Conservation (phyloP, 2,113 vertebrate species). For the Paraplagusia blochii region DNA sequence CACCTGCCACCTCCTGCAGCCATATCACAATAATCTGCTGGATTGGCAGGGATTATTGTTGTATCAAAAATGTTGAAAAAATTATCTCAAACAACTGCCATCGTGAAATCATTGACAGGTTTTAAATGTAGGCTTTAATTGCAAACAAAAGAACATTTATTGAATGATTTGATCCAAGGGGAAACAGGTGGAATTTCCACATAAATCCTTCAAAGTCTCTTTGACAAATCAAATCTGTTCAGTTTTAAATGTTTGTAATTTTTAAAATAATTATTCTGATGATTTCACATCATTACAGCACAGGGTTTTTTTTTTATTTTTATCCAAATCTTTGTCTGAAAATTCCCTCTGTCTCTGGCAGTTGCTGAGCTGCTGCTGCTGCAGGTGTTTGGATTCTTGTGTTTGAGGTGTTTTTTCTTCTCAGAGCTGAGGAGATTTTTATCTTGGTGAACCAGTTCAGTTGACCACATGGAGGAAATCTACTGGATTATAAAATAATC, state of each 20-base stretch:
- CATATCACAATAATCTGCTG: slow-evolving; percentile 10
- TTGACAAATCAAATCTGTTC: slow-evolving; percentile 4
- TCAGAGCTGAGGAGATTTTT: slow-evolving; percentile 26
- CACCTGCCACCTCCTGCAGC: background rate
- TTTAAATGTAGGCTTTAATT: slow-evolving; percentile 6
- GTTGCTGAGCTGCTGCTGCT: slow-evolving; percentile 30
- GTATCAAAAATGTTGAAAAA: slow-evolving; percentile 19
- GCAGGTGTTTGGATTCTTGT: slow-evolving; percentile 29
- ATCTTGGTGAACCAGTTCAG: slow-evolving; percentile 31
- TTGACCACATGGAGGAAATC: background rate
- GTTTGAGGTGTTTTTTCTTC: slow-evolving; percentile 12
- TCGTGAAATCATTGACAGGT: background rate
- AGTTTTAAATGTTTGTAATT: slow-evolving; percentile 10
- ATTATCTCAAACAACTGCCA: background rate
- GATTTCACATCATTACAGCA: background rate
- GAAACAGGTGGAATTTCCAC: slow-evolving; percentile 12
- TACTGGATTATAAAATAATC: background rate
- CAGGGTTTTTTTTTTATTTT: background rate
- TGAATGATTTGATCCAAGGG: background rate
- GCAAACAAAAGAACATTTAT: background rate
- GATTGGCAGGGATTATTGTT: slow-evolving; percentile 2
- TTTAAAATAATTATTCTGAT: slow-evolving; percentile 11
- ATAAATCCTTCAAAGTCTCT: slow-evolving; percentile 11
- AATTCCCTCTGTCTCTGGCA: background rate
- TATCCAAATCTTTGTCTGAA: background rate